Evolutionary conservation across 2,113 vertebrate species (phyloP), one percentile per base, ranked within the genome.

Genomic region (Corythornis madagascariensis): DNA sequence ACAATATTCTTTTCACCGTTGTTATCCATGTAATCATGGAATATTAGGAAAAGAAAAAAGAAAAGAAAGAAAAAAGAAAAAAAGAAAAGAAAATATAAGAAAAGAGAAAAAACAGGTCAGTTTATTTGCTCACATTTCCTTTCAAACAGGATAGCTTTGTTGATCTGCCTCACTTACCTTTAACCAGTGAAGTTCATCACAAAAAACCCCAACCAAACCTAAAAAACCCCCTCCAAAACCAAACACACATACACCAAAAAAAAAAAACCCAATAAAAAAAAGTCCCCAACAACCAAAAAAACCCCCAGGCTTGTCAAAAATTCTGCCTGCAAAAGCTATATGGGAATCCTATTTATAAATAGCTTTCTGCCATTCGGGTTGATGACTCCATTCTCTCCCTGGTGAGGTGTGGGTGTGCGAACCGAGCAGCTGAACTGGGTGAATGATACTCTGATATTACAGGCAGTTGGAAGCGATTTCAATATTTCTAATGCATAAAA

Each of bases 401-500:
- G 67, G 31, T 69, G 75, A 77, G 57, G 55, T 84, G 86, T 93
- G 81, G 78, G 63, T 79, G 75, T 79, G 60, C 26, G 59, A 85
- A 84, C 71, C 85, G 72, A 82, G 78, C 63, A 91, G 56, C 74
- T 69, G 64, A 93, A 57, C 63, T 2, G 15, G 5, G 31, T 86
- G 85, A 85, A 43, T 57, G 70, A 64, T 77, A 16, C 50, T 66
- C 59, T 56, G 42, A 26, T 81, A 55, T 66, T 47, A 29, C 79
- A 75, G 43, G 31, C 33, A 22, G 22, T 89, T 59, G 56, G 72
- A 88, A 85, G 60, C 85, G 7, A 48, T 64, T 50, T 91, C 71
- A 80, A 75, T 35, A 76, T 84, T 93, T 76, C 45, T 76, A 85
- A 69, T 63, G 50, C 64, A 38, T 43, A 73, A 73, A 93, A 93